Conservation (phyloP, 1,140 invertebrate genomes). For the Hylaeus anthracinus region DNA sequence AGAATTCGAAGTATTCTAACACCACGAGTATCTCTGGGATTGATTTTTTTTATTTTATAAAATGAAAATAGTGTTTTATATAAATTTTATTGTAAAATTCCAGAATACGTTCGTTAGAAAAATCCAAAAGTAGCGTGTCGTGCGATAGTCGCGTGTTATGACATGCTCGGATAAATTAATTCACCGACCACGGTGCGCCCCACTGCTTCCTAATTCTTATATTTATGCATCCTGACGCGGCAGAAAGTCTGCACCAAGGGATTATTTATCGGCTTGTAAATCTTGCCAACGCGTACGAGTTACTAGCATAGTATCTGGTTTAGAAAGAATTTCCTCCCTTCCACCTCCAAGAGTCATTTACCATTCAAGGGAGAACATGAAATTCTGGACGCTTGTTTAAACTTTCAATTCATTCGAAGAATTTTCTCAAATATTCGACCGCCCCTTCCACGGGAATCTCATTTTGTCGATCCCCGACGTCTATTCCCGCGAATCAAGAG, state of each 20-base stretch:
- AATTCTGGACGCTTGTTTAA: not conserved
- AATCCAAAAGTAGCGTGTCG: not conserved
- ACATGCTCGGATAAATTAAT: conserved; percentile 10
- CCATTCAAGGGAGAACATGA: not conserved
- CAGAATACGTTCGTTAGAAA: not conserved
- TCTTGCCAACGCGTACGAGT: not conserved
- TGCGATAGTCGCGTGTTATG: conserved; percentile 1
- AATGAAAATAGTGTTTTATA: too few relatives aligned
- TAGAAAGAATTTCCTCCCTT: not conserved
- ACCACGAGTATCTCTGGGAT: too few relatives aligned
- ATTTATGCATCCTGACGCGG: not conserved
- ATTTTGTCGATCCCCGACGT: not conserved
- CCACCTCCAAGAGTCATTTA: not conserved
- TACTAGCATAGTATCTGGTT: not conserved
- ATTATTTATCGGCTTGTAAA: conserved; percentile 13
- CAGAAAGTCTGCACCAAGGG: not conserved
- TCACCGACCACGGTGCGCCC: not conserved
- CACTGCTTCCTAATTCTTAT: conserved; percentile 22
- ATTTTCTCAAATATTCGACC: conserved; percentile 6
- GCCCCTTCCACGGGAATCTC: not conserved
- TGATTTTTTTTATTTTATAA: too few relatives aligned
- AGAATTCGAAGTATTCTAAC: too few relatives aligned
- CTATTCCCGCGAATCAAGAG: conserved; percentile 1
- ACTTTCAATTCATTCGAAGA: not conserved
- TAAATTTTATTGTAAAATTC: too few relatives aligned